Percentiles rank a stretch among this genome's conserved stretches.
Conservation (phyloP, 2,113 vertebrate genomes). For the Actinemys pallida region DNA sequence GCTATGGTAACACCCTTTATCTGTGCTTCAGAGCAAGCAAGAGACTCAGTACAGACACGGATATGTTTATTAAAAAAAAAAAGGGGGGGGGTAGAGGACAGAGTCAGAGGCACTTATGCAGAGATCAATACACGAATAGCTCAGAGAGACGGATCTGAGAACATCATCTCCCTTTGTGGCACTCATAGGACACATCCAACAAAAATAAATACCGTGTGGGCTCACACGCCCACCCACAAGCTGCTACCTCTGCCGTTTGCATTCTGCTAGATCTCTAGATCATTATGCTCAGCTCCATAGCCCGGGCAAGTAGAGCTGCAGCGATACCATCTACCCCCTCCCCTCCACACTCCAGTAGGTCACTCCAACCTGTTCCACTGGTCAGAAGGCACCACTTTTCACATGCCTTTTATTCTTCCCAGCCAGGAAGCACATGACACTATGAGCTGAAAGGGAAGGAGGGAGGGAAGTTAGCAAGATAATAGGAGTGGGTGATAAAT, state of each 20-base stretch:
- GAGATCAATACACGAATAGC: not conserved
- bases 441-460: not conserved
- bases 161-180: constrained; percentile 39
- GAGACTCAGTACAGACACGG: not conserved
- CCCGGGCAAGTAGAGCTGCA: fast-evolving
- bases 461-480: not conserved
- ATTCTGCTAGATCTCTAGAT: not conserved
- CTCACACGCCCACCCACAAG: constrained; percentile 69
- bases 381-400: not conserved
- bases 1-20: not conserved
- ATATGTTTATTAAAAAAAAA: fast-evolving
- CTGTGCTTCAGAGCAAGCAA: fast-evolving
- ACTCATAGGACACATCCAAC: constrained; percentile 55
- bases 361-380: fast-evolving
- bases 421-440: not conserved
- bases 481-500: not conserved
- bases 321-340: fast-evolving
- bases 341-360: fast-evolving
- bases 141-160: not conserved
- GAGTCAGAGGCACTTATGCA: fast-evolving
- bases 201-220: constrained; percentile 69
- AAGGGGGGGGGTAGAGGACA: fast-evolving
- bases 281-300: fast-evolving
- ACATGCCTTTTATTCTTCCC: fast-evolving
- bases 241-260: not conserved